phyloP scores from a whole-genome alignment of 37 sponge, comb jelly and placozoan species.

The Sycon ciliatum region DNA sequence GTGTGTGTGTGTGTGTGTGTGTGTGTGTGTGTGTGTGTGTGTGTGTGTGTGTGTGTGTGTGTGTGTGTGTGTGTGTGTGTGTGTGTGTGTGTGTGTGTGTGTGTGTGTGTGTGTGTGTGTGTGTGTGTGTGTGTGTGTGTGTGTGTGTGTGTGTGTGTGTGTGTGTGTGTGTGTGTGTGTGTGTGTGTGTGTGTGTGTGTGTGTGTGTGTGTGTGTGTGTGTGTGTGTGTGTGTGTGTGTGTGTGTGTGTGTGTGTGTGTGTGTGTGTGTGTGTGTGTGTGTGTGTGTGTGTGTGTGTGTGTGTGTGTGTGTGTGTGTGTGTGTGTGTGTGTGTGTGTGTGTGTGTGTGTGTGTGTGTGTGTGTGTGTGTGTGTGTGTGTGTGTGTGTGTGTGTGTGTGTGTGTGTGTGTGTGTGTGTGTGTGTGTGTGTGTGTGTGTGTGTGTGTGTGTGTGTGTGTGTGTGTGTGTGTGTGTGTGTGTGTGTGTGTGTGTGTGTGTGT shows the following conservation, averaged over 20 bases:
- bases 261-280: conserved; percentile 5
- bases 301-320: conserved; percentile 5
- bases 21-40: not conserved
- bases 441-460: conserved; percentile 5
- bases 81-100: conserved; percentile 10
- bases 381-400: conserved; percentile 5
- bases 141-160: conserved; percentile 5
- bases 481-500: not conserved
- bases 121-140: conserved; percentile 1
- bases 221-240: conserved; percentile 5
- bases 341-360: conserved; percentile 5
- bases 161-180: conserved; percentile 5
- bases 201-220: conserved; percentile 1
- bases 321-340: conserved; percentile 1
- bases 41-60: not conserved
- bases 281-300: conserved; percentile 5
- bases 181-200: conserved; percentile 5
- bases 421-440: conserved; percentile 1
- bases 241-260: conserved; percentile 1
- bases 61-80: not conserved
- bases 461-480: conserved; percentile 5
- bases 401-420: conserved; percentile 5
- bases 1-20: not conserved
- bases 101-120: conserved; percentile 3
- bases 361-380: conserved; percentile 1